A percentile compares a stretch with the other conserved stretches of the same genome.
These are phyloP conservation scores for Stramonita haemastoma DNA, from an alignment of 2,888 invertebrate genomes.

Conservation along the genomic window DNA sequence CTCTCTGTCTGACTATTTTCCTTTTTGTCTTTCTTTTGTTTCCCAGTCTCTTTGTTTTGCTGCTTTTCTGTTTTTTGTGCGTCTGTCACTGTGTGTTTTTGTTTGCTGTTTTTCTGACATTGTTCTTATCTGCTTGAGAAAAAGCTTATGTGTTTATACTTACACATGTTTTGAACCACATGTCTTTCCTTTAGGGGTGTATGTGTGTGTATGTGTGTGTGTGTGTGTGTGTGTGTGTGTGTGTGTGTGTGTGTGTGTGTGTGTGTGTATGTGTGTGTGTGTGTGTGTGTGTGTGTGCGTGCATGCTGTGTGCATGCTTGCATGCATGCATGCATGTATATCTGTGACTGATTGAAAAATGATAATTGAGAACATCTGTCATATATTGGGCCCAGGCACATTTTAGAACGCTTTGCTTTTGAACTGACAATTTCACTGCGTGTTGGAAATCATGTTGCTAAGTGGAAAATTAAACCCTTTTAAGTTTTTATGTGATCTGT, in stretches of 20 bases:
- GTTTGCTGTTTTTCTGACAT: not conserved
- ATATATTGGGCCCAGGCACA: too few relatives aligned
- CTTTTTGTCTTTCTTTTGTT: not conserved
- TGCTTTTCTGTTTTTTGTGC: not conserved
- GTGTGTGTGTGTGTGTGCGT: not conserved
- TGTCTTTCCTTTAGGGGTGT: not conserved
- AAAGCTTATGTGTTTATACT: too few relatives aligned
- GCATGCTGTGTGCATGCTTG: not conserved
- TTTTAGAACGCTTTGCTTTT: too few relatives aligned
- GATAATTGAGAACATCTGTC: too few relatives aligned
- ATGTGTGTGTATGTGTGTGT: conserved; percentile 13
- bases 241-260: conserved; percentile 9
- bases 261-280: not conserved
- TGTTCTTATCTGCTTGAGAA: not conserved
- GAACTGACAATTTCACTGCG: too few relatives aligned
- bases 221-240: conserved; percentile 20
- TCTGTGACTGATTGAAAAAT: too few relatives aligned
- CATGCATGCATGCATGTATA: not conserved
- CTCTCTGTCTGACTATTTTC: not conserved
- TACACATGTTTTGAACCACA: too few relatives aligned
- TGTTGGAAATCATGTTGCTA: too few relatives aligned
- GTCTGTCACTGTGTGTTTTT: not conserved
- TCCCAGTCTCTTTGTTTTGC: not conserved
- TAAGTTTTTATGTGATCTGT: not conserved
- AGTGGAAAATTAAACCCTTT: too few relatives aligned